These are phyloP conservation scores for Poeciliopsis turneri DNA, from an alignment of 2,797 vertebrate genomes.

Conservation along the genomic window DNA sequence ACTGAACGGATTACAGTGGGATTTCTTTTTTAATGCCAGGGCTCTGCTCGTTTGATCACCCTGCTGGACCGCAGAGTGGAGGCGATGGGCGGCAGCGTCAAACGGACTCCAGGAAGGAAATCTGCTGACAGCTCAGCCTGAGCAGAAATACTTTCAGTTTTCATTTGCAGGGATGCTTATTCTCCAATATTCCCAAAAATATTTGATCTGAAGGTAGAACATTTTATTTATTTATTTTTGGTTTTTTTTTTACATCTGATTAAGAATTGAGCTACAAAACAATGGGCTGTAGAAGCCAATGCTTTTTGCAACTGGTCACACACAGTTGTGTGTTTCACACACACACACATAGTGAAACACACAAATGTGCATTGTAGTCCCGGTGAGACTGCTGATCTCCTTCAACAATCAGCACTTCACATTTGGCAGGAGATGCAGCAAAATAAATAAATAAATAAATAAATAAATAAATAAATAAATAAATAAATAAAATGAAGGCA, in stretches of 20 bases:
- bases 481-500: slow-evolving; percentile 8
- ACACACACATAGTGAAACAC: not conserved
- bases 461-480: slow-evolving; percentile 33
- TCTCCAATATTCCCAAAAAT: not conserved
- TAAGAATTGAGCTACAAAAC: not conserved
- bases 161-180: not conserved
- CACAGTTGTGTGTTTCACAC: not conserved
- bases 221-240: not conserved
- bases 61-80: slow-evolving; percentile 27
- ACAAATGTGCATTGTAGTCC: slow-evolving; percentile 25
- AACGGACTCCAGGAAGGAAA: slow-evolving; percentile 19
- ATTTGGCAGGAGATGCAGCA: slow-evolving; percentile 65
- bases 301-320: not conserved
- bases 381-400: slow-evolving; percentile 49
- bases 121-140: slow-evolving; percentile 21
- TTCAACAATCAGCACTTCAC: slow-evolving; percentile 67
- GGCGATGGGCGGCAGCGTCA: slow-evolving; percentile 45
- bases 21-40: slow-evolving; percentile 65
- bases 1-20: slow-evolving; percentile 66
- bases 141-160: not conserved
- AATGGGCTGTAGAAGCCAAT: not conserved
- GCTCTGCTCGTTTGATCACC: slow-evolving; percentile 57
- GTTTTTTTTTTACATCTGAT: not conserved
- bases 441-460: slow-evolving; percentile 34
- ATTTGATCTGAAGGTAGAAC: not conserved